Conservation (phyloP, 2,888 invertebrate species). For the Lycophotia porphyrea region DNA sequence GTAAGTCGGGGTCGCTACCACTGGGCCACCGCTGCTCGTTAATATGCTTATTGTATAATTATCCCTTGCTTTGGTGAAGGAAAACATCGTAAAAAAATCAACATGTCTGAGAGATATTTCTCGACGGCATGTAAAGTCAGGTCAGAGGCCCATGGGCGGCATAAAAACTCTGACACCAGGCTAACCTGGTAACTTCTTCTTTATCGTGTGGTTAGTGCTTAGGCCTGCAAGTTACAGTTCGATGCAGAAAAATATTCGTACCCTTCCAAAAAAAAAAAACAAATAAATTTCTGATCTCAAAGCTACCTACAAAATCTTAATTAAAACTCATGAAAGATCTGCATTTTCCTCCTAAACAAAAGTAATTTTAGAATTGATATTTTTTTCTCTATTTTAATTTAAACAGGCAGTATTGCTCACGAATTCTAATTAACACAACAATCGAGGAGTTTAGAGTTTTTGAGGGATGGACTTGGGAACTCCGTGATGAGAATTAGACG, state of each 20-base stretch:
- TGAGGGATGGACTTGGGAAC: constrained; percentile 62
- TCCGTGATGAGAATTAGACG: constrained; percentile 66
- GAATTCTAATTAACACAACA: constrained; percentile 69
- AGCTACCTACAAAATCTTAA: constrained; percentile 30
- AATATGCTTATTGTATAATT: too few species aligned
- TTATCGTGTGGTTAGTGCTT: too few species aligned
- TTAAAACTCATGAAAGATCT: constrained; percentile 48
- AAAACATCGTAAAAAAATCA: too few species aligned
- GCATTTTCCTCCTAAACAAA: constrained; percentile 52
- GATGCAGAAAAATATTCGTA: background rate
- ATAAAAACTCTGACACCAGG: too few species aligned
- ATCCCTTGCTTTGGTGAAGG: too few species aligned
- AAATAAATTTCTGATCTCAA: constrained; percentile 15
- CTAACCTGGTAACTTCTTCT: too few species aligned
- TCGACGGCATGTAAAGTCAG: too few species aligned
- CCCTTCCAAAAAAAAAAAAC: background rate
- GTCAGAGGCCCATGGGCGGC: too few species aligned
- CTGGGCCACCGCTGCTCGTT: too few species aligned
- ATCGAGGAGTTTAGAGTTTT: constrained; percentile 64
- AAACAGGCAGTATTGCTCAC: constrained; percentile 58
- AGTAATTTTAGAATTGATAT: constrained; percentile 54
- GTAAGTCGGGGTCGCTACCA: too few species aligned
- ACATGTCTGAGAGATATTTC: too few species aligned
- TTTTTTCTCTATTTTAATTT: constrained; percentile 55
- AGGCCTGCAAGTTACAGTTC: too few species aligned